Conservation (phyloP, 2,888 invertebrate genomes). For the Cheilosia pagana region DNA sequence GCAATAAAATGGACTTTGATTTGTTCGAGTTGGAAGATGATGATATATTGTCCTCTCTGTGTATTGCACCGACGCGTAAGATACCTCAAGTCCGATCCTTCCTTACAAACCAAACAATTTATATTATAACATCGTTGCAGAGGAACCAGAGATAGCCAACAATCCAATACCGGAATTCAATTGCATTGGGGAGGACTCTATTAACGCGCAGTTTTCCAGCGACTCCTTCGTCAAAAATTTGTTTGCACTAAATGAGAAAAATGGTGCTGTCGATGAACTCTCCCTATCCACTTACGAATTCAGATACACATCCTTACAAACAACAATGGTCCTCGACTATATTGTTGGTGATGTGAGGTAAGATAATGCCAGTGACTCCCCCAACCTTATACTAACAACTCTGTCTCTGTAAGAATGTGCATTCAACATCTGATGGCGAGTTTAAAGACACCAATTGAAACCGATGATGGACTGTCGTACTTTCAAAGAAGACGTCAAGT, state of each 20-base stretch:
- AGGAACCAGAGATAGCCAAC: slow-evolving; percentile 45
- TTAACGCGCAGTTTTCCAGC: slow-evolving; percentile 77
- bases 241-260: slow-evolving; percentile 73
- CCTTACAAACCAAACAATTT: too few species aligned
- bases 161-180: slow-evolving; percentile 80
- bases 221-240: slow-evolving; percentile 80
- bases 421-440: slow-evolving; percentile 79
- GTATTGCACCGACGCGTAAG: slow-evolving; percentile 79
- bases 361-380: slow-evolving; percentile 10
- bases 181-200: slow-evolving; percentile 80
- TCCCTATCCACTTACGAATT: slow-evolving; percentile 78
- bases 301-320: slow-evolving; percentile 76
- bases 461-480: slow-evolving; percentile 66
- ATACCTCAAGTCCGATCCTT: background rate
- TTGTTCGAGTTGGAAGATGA: slow-evolving; percentile 82
- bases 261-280: slow-evolving; percentile 70
- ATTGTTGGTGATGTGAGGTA: slow-evolving; percentile 80
- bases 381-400: too few species aligned
- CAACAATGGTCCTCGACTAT: slow-evolving; percentile 75
- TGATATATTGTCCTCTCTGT: slow-evolving; percentile 79
- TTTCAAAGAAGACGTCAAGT: slow-evolving; percentile 78
- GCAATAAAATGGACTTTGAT: slow-evolving; percentile 81
- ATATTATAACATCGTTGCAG: slow-evolving; percentile 34
- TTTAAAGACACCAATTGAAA: slow-evolving; percentile 70
- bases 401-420: slow-evolving; percentile 77